These are phyloP conservation scores for Todus mexicanus DNA, from an alignment of 2,797 vertebrate genomes.

Conservation along the genomic window DNA sequence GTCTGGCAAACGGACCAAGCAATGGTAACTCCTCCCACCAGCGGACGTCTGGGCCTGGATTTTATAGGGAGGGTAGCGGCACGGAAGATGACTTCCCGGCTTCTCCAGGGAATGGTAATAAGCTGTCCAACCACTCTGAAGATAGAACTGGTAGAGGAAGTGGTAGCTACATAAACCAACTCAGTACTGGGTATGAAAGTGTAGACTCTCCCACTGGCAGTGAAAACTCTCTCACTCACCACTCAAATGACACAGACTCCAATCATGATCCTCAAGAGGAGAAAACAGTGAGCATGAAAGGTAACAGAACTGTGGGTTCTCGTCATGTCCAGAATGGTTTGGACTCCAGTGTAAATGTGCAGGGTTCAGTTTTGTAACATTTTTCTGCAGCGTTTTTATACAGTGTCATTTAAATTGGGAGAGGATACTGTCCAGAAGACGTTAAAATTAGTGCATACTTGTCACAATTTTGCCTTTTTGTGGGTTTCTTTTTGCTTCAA, in stretches of 20 bases:
- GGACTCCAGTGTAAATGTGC: conserved; percentile 87
- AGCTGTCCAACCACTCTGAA: conserved; percentile 95
- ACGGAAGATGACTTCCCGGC: conserved; percentile 92
- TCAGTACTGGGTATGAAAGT: conserved; percentile 97
- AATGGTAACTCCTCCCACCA: conserved; percentile 89
- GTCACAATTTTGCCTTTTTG: conserved; percentile 82
- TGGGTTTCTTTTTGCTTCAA: conserved; percentile 83
- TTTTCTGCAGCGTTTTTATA: conserved; percentile 84
- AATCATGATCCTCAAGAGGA: conserved; percentile 96
- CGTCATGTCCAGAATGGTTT: conserved; percentile 97
- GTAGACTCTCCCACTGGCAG: conserved; percentile 99
- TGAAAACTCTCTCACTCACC: conserved; percentile 98
- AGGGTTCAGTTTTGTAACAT: conserved; percentile 88
- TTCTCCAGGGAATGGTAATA: conserved; percentile 90
- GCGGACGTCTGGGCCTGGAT: conserved; percentile 87
- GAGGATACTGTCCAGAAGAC: conserved; percentile 84
- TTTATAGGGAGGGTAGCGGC: conserved; percentile 93
- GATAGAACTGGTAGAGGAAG: conserved; percentile 86
- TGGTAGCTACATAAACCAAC: conserved; percentile 88
- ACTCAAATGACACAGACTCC: conserved; percentile 99
- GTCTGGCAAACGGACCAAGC: conserved; percentile 94
- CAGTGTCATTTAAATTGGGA: conserved; percentile 88
- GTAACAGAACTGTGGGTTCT: conserved; percentile 94
- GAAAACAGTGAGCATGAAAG: conserved; percentile 91
- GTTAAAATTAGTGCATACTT: conserved; percentile 80